These are phyloP conservation scores for Acanthococcus lagerstroemiae DNA, from an alignment of 2,888 invertebrate species.

Conservation along the genomic window DNA sequence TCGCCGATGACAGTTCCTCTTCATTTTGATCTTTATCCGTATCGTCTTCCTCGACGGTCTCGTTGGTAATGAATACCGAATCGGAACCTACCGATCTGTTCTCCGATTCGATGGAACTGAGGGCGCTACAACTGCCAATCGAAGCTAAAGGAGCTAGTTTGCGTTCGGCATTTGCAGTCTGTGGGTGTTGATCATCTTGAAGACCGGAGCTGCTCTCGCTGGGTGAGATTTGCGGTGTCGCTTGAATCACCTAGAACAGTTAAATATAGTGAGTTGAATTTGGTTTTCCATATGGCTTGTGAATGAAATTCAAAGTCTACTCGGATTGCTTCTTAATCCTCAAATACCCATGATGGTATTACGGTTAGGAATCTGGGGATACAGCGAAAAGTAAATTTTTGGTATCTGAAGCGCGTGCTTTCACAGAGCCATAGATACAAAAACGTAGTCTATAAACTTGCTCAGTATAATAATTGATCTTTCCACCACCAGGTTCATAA, in stretches of 20 bases:
- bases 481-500: too few relatives aligned
- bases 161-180: neutral
- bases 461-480: too few relatives aligned
- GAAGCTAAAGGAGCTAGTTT: constrained; percentile 23
- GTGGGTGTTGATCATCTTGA: constrained; percentile 8
- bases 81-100: constrained; percentile 25
- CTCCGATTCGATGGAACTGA: constrained; percentile 24
- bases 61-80: constrained; percentile 23
- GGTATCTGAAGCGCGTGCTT: too few relatives aligned
- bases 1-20: constrained; percentile 12
- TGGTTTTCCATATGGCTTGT: too few relatives aligned
- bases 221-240: constrained; percentile 74
- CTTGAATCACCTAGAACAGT: constrained; percentile 55
- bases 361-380: too few relatives aligned
- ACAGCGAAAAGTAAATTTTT: too few relatives aligned
- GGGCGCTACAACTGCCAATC: constrained; percentile 26
- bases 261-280: too few relatives aligned
- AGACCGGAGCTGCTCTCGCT: constrained; percentile 49
- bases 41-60: constrained; percentile 23
- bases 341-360: too few relatives aligned
- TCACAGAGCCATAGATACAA: too few relatives aligned
- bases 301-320: too few relatives aligned
- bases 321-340: too few relatives aligned
- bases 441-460: too few relatives aligned
- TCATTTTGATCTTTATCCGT: constrained; percentile 19